These are phyloP conservation scores for Sminthurinus aureus DNA, from an alignment of 2,888 invertebrate species.

Conservation along the genomic window DNA sequence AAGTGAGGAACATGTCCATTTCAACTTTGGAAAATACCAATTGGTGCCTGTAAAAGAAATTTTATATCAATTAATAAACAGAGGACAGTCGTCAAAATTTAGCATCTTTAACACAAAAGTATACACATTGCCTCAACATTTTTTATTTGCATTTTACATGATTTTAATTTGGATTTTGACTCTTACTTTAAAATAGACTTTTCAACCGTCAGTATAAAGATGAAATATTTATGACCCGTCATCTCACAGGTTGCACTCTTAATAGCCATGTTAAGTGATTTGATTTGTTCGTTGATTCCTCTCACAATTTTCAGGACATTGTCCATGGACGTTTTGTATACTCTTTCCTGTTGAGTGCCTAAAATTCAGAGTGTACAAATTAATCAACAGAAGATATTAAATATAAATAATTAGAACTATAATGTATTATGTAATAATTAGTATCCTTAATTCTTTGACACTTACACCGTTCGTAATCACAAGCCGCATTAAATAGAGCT, in stretches of 20 bases:
- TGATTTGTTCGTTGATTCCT: conserved; percentile 54
- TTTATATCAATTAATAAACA: neutral
- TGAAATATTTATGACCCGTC: conserved; percentile 55
- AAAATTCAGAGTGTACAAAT: neutral
- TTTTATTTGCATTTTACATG: too few relatives aligned
- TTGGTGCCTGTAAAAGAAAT: conserved; percentile 47
- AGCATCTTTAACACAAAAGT: too few relatives aligned
- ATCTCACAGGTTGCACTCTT: conserved; percentile 55
- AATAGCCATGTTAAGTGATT: conserved; percentile 53
- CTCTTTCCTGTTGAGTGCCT: conserved; percentile 37
- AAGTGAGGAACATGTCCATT: conserved; percentile 54
- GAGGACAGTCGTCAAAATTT: too few relatives aligned
- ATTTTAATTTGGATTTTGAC: conserved; percentile 12
- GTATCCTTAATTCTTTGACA: neutral
- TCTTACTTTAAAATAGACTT: conserved; percentile 56
- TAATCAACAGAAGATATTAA: neutral
- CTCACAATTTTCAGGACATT: conserved; percentile 54
- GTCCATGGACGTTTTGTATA: conserved; percentile 43
- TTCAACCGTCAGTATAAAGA: conserved; percentile 56
- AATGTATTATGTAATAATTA: neutral
- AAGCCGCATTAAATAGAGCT: conserved; percentile 46
- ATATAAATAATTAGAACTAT: neutral
- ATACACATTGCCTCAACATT: too few relatives aligned
- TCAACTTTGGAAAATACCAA: conserved; percentile 51
- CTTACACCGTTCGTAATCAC: conserved; percentile 32